phyloP scores from a whole-genome alignment of 2,113 vertebrate species.

The Dendrocopos noguchii region DNA sequence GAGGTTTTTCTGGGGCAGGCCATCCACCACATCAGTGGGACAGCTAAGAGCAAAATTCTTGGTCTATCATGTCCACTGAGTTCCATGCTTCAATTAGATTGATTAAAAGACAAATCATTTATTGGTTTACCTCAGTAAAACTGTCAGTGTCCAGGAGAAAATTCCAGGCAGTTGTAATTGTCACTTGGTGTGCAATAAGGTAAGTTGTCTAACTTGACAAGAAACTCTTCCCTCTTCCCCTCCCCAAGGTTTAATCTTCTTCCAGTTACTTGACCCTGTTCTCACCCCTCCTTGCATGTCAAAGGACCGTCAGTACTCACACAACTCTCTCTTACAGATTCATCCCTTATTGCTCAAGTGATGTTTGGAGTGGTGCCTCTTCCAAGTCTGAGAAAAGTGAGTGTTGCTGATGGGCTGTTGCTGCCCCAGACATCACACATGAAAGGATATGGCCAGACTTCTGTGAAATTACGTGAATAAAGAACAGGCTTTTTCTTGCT shows the following conservation, averaged over 20 bases:
- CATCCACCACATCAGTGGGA: not conserved
- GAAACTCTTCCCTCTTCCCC: not conserved
- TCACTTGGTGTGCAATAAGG: not conserved
- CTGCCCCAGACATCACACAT: slow-evolving; percentile 57
- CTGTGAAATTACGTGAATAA: slow-evolving; percentile 36
- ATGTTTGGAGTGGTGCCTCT: slow-evolving; percentile 94
- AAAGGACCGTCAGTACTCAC: slow-evolving; percentile 27
- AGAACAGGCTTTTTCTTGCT: slow-evolving; percentile 58
- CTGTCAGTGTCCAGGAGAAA: not conserved
- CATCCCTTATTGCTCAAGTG: slow-evolving; percentile 97
- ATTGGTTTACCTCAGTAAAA: not conserved
- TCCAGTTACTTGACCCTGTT: not conserved
- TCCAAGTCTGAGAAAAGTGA: slow-evolving; percentile 93
- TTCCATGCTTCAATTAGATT: not conserved
- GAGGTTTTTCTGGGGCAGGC: not conserved
- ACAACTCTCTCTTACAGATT: slow-evolving; percentile 81
- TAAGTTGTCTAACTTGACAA: not conserved
- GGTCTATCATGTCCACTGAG: not conserved
- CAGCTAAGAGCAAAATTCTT: not conserved
- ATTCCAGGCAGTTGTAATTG: not conserved
- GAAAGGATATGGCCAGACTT: slow-evolving; percentile 56
- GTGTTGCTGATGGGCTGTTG: slow-evolving; percentile 67
- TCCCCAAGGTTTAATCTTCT: slow-evolving; percentile 6
- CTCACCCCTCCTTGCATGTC: not conserved
- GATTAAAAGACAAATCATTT: not conserved